These are phyloP conservation scores for Rhynchomys soricoides DNA, from an alignment of 2,113 vertebrate genomes.

Conservation along the genomic window DNA sequence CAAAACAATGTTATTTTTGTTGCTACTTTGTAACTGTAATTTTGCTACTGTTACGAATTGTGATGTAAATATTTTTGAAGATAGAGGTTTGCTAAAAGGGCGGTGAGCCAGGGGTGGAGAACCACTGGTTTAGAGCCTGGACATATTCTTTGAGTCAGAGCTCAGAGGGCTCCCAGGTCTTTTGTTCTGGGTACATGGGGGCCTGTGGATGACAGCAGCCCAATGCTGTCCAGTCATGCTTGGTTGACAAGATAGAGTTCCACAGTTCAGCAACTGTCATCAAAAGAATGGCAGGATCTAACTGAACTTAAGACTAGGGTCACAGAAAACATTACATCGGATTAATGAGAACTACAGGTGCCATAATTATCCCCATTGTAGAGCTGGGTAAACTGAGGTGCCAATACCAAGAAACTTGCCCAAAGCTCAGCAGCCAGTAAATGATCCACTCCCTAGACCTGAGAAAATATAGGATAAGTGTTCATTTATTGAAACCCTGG, in stretches of 20 bases:
- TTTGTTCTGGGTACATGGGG: background rate
- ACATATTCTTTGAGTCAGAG: background rate
- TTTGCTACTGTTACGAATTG: background rate
- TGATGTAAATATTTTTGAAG: background rate
- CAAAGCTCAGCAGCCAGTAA: background rate
- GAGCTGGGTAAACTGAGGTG: background rate
- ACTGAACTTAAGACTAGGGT: background rate
- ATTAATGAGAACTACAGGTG: background rate
- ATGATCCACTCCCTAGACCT: background rate
- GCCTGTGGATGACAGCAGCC: background rate
- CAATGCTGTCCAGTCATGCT: background rate
- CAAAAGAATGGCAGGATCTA: background rate
- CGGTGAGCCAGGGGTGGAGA: background rate
- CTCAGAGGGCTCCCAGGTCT: background rate
- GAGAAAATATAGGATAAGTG: background rate
- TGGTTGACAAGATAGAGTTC: background rate
- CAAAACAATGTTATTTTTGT: background rate
- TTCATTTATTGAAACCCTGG: background rate
- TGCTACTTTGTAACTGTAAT: background rate
- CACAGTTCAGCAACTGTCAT: background rate
- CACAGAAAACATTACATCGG: background rate
- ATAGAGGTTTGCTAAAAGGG: background rate
- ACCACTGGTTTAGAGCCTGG: background rate
- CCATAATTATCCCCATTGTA: background rate
- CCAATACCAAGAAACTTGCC: background rate